These are phyloP conservation scores for Myzus persicae DNA, from an alignment of 1,140 invertebrate genomes.

Conservation along the genomic window DNA sequence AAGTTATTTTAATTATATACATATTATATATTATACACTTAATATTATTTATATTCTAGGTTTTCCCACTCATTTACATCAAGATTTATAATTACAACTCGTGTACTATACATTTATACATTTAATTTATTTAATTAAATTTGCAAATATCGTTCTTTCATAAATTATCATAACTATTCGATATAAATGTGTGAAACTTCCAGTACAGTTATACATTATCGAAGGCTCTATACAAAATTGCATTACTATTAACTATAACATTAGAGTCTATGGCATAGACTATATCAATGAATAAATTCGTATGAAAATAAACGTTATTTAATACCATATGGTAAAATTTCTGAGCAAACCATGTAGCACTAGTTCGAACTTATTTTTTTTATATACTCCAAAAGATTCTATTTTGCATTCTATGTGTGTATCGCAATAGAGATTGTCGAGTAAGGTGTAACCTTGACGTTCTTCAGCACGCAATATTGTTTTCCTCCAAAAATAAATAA, in stretches of 20 bases:
- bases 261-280: background rate
- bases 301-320: background rate
- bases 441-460: constrained; percentile 17
- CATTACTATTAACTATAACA: background rate
- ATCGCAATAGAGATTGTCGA: constrained; percentile 48
- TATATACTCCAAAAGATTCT: background rate
- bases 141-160: background rate
- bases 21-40: background rate
- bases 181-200: background rate
- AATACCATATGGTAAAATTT: background rate
- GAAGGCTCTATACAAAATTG: background rate
- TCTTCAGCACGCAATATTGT: constrained; percentile 31
- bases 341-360: background rate
- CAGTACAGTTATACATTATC: no score
- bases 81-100: background rate
- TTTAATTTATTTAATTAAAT: background rate
- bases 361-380: constrained; percentile 9
- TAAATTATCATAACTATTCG: background rate
- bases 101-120: background rate
- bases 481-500: background rate
- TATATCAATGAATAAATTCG: background rate
- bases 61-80: background rate
- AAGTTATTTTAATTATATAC: background rate
- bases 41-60: background rate
- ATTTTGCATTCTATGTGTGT: background rate